Base-by-base conservation (phyloP, 2,113 vertebrate genomes). In the Catharus fuscescens region DNA sequence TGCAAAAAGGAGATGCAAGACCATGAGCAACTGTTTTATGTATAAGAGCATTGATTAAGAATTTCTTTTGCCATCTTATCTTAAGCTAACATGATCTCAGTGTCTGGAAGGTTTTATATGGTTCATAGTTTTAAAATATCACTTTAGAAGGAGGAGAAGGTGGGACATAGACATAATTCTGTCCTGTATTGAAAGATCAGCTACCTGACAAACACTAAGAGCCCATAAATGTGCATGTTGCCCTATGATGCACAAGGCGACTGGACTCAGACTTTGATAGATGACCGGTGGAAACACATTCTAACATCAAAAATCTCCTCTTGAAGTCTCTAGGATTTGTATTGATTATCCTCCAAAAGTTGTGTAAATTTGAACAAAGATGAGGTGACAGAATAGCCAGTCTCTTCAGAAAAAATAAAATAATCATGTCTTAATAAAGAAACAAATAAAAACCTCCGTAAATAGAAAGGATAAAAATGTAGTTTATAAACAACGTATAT, bases 161-260 rank as follows among this genome's bases (percentile, higher is more conserved):
- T 80, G 47, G 62, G 70, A 77, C 86, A 47, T 8, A 73, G 57
- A 74, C 62, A 72, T 87, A 90, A 95, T 88, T 94, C 70, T 95
- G 54, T 92, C 62, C 74, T 69, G 21, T 52, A 85, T 14, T 90
- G 66, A 91, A 95, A 94, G 66, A 29, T 48, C 42, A 81, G 36
- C 48, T 93, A 87, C 78, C 84, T 92, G 91, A 95, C 62, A 91
- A 92, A 92, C 29, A 61, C 24, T 47, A 87, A 95, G 50, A 65
- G 78, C 73, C 84, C 66, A 79, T 76, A 91, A 91, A 95, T 57
- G 80, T 91, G 28, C 53, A n/a, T 50, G 45, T 59, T 92, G 65
- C 87, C 84, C 80, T 91, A 38, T 85, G 77, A 94, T 80, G 73
- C 57, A 79, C 70, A 76, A 93, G 62, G 80, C 92, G 89, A 91